Conservation (phyloP, 2,113 vertebrate genomes). For the Muntiacus muntjak region DNA sequence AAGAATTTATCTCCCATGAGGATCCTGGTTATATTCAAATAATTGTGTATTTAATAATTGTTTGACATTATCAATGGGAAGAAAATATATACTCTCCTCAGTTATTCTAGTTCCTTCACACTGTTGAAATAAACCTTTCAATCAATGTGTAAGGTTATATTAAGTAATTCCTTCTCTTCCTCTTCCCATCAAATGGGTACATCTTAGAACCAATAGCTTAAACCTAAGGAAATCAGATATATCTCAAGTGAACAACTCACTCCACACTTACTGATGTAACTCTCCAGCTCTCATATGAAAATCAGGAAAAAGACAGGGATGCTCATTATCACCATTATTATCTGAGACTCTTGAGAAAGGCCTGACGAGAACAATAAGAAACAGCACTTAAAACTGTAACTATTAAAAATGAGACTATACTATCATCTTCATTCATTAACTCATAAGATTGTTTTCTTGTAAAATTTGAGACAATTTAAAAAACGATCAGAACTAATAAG, state of each 20-base stretch:
- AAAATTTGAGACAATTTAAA: conserved; percentile 11
- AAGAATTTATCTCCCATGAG: background rate
- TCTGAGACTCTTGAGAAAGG: background rate
- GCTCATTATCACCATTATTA: background rate
- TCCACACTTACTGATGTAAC: background rate
- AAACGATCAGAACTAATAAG: background rate
- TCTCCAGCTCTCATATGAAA: background rate
- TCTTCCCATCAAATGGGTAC: background rate
- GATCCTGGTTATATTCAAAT: background rate
- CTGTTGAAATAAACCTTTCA: background rate
- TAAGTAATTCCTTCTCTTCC: background rate
- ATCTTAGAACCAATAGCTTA: background rate
- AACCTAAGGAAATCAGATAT: background rate
- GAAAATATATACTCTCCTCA: background rate
- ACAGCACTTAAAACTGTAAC: background rate
- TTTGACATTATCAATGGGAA: background rate
- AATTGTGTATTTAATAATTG: background rate
- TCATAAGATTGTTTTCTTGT: background rate
- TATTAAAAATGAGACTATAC: background rate
- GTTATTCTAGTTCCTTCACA: background rate
- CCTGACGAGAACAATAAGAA: background rate
- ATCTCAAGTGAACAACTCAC: background rate
- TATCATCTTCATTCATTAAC: background rate
- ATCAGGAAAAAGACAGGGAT: background rate
- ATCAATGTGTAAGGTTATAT: background rate